These are phyloP conservation scores for Cylas formicarius DNA, from an alignment of 1,140 invertebrate genomes.

Conservation along the genomic window DNA sequence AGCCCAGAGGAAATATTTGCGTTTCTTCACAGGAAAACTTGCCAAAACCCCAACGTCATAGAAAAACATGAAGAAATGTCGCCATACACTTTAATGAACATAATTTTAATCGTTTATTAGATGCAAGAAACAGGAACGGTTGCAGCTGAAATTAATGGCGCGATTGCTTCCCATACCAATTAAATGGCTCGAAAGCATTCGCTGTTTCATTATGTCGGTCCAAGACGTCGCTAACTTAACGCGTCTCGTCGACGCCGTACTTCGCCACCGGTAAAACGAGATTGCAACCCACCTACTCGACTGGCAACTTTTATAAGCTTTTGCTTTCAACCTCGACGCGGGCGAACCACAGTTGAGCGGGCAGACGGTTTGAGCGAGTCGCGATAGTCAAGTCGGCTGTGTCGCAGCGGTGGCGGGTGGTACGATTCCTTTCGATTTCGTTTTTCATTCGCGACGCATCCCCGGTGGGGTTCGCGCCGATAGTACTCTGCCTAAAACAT, in stretches of 20 bases:
- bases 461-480: slow-evolving; percentile 4
- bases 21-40: neutral
- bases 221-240: too few relatives aligned
- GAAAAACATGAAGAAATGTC: slow-evolving; percentile 4
- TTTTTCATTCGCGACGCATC: slow-evolving; percentile 6
- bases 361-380: slow-evolving; percentile 18
- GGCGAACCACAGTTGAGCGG: slow-evolving; percentile 5
- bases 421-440: slow-evolving; percentile 7
- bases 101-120: too few relatives aligned
- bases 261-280: too few relatives aligned
- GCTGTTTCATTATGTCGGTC: too few relatives aligned
- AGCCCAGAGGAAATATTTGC: slow-evolving; percentile 2
- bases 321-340: slow-evolving; percentile 18
- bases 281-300: too few relatives aligned
- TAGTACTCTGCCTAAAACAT: neutral
- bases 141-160: too few relatives aligned
- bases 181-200: too few relatives aligned
- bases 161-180: too few relatives aligned
- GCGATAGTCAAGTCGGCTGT: slow-evolving; percentile 16
- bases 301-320: too few relatives aligned
- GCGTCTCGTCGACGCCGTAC: too few relatives aligned
- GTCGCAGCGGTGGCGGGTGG: slow-evolving; percentile 14
- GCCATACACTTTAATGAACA: slow-evolving; percentile 10
- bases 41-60: neutral
- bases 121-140: too few relatives aligned